Conservation (phyloP, 2,113 vertebrate species). For the Oncorhynchus masou region DNA sequence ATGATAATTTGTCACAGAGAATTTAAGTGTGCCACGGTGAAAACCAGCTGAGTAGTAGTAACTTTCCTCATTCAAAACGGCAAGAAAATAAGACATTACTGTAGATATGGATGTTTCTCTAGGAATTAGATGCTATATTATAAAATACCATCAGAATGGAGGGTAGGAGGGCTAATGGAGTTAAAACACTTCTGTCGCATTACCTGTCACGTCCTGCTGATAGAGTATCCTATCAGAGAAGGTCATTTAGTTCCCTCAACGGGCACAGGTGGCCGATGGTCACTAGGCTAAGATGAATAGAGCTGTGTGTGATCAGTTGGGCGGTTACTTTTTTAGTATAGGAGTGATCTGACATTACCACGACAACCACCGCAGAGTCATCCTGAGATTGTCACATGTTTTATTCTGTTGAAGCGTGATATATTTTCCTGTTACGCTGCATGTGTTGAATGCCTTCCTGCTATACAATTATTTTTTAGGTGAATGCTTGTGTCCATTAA, state of each 20-base stretch:
- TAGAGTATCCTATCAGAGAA: constrained; percentile 63
- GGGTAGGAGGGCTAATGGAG: constrained; percentile 65
- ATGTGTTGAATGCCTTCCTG: neutral
- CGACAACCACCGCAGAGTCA: neutral
- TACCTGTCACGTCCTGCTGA: constrained; percentile 51
- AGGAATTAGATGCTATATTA: constrained; percentile 64
- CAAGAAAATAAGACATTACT: constrained; percentile 38
- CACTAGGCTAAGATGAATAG: constrained; percentile 62
- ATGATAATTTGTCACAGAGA: constrained; percentile 57
- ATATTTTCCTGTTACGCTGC: neutral
- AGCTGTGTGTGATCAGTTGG: constrained; percentile 21
- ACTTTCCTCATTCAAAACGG: constrained; percentile 26
- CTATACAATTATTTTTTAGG: neutral
- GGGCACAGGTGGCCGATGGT: constrained; percentile 30
- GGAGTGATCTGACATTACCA: neutral
- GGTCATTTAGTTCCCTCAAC: constrained; percentile 64
- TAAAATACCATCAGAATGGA: constrained; percentile 18
- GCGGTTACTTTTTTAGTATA: neutral
- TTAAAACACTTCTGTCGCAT: constrained; percentile 49
- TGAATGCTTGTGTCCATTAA: too few species aligned
- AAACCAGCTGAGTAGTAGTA: constrained; percentile 45
- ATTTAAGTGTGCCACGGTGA: constrained; percentile 55
- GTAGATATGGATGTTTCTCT: constrained; percentile 18
- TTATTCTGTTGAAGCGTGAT: neutral
- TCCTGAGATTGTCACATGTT: neutral